Percentiles rank a stretch among this genome's conserved stretches.
Evolutionary conservation across 1,140 invertebrate genomes (phyloP).

Genomic region (Stegodyphus dumicola): DNA sequence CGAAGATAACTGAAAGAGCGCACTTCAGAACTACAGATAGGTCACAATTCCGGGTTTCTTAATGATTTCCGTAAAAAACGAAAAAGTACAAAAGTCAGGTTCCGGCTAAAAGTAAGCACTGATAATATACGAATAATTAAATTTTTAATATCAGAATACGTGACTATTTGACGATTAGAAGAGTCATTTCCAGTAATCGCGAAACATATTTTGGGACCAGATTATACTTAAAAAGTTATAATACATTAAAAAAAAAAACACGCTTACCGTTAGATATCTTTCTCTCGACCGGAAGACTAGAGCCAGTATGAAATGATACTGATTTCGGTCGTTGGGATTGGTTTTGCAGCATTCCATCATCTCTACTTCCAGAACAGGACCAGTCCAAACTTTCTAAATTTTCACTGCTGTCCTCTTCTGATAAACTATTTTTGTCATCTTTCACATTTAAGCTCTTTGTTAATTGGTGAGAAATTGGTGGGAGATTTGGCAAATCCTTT

Average conservation of each 20-base stretch:
- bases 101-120: background rate
- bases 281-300: constrained; percentile 64
- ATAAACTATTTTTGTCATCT: constrained; percentile 37
- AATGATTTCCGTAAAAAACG: too few species aligned
- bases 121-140: background rate
- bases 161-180: background rate
- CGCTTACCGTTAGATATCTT: constrained; percentile 66
- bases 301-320: constrained; percentile 66
- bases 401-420: constrained; percentile 50
- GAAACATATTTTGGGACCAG: background rate
- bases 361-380: constrained; percentile 34
- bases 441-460: background rate
- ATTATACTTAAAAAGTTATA: background rate
- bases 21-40: too few species aligned
- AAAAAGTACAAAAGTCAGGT: too few species aligned
- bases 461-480: background rate
- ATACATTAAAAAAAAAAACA: background rate
- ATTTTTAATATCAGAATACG: background rate
- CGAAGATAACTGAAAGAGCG: too few species aligned
- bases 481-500: constrained; percentile 20
- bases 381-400: constrained; percentile 40
- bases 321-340: constrained; percentile 62
- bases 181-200: background rate
- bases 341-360: constrained; percentile 23
- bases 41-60: too few species aligned